Evolutionary conservation across 53 echinoderm and acorn worm genomes (phyloP).

Genomic region (Pentamera pediparva): DNA sequence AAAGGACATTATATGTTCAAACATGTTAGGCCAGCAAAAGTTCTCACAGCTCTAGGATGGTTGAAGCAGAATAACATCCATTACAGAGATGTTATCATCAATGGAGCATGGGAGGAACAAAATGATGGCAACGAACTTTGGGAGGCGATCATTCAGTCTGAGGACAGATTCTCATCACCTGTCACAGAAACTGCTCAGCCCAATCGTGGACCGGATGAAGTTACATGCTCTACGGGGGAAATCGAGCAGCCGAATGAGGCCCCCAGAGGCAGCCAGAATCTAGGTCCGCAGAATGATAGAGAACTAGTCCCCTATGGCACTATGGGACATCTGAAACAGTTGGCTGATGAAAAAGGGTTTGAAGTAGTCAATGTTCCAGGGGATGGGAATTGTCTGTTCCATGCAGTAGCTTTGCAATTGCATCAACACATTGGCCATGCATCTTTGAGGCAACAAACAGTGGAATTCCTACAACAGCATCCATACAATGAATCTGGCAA

Average conservation of each 20-base stretch:
- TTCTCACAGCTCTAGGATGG: not conserved
- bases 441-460: not conserved
- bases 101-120: slow-evolving; percentile 25
- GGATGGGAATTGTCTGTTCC: slow-evolving; percentile 19
- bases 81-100: not conserved
- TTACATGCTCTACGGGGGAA: no score
- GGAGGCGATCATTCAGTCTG: slow-evolving; percentile 5
- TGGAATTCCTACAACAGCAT: not conserved
- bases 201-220: no score
- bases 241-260: no score
- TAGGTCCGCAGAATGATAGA: no score
- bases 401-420: not conserved
- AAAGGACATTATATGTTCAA: slow-evolving; percentile 12
- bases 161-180: no score
- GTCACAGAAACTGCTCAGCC: no score
- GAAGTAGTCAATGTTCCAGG: slow-evolving; percentile 9
- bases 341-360: not conserved
- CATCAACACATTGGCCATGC: not conserved
- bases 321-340: not conserved
- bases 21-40: not conserved
- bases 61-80: slow-evolving; percentile 9
- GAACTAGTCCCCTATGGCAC: no score
- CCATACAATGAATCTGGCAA: not conserved
- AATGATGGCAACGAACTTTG: slow-evolving; percentile 3
- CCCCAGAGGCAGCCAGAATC: no score